A percentile compares a stretch with the other conserved stretches of the same genome.
phyloP scores from a whole-genome alignment of 2,113 vertebrate genomes.

The Chinchilla lanigera region DNA sequence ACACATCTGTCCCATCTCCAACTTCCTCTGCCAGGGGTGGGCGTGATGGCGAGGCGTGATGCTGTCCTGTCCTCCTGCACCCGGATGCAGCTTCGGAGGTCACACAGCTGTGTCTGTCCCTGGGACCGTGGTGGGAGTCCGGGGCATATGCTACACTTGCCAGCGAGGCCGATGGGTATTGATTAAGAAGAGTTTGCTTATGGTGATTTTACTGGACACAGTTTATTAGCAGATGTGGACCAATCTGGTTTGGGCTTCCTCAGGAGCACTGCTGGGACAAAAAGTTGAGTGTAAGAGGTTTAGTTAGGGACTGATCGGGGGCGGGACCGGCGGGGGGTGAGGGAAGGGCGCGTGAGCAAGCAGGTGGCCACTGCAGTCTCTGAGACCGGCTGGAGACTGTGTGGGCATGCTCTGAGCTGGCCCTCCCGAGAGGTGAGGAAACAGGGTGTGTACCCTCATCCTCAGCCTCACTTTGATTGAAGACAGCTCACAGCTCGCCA shows the following conservation, averaged over 20 bases:
- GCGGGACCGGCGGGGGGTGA: not conserved
- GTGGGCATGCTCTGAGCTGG: rapidly evolving
- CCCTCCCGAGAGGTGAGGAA: not conserved
- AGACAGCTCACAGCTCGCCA: rapidly evolving
- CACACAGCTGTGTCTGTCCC: not conserved
- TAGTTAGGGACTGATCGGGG: not conserved
- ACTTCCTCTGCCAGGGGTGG: not conserved
- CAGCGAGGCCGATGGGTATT: rapidly evolving
- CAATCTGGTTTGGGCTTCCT: not conserved
- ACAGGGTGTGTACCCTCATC: no score
- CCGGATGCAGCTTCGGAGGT: not conserved
- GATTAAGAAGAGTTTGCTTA: no score
- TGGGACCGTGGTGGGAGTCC: rapidly evolving
- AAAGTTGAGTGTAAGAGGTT: no score
- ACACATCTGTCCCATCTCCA: rapidly evolving
- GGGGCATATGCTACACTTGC: rapidly evolving
- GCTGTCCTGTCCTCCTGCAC: rapidly evolving
- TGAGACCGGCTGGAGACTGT: no score
- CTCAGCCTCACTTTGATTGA: not conserved
- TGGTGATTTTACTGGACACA: not conserved
- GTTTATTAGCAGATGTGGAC: not conserved
- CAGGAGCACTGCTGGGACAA: not conserved
- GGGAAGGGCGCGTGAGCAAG: rapidly evolving
- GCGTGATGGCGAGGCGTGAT: not conserved
- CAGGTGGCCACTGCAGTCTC: not conserved